Evolutionary conservation across 2,113 vertebrate species (phyloP).

Genomic region (Apodemus sylvaticus): DNA sequence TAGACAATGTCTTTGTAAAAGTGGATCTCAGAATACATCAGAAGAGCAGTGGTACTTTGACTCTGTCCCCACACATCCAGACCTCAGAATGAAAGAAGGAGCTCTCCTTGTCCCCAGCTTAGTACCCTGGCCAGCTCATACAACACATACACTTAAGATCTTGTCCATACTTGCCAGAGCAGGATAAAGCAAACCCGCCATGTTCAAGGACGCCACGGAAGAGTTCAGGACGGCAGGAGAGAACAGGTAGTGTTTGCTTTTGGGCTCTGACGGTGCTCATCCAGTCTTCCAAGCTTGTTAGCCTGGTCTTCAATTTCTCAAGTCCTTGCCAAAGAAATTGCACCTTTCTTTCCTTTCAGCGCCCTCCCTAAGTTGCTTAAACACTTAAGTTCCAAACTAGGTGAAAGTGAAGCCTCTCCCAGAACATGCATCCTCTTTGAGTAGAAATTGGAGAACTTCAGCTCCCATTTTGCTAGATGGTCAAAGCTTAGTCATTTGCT

Average conservation of each 20-base stretch:
- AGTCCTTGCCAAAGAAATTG: background rate
- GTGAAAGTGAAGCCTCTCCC: background rate
- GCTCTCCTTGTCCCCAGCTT: background rate
- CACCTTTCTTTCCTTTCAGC: background rate
- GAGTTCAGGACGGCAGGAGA: background rate
- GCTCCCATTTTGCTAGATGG: background rate
- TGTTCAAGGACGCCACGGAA: background rate
- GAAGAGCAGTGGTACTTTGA: background rate
- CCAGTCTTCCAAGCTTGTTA: background rate
- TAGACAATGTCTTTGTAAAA: background rate
- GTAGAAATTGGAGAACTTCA: background rate
- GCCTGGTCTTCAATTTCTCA: background rate
- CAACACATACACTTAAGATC: background rate
- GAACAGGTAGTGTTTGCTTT: background rate
- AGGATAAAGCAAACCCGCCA: background rate
- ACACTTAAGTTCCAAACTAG: background rate
- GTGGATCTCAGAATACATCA: background rate
- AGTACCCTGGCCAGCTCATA: background rate
- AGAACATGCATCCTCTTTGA: background rate
- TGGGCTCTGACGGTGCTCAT: background rate
- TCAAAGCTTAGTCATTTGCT: background rate
- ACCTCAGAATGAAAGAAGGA: background rate
- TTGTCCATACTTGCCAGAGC: background rate
- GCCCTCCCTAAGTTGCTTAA: background rate
- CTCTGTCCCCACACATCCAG: rapidly evolving